Evolutionary conservation across 2,888 invertebrate species (phyloP), one percentile per base, ranked within the genome.

Genomic region (Ophraella communa): DNA sequence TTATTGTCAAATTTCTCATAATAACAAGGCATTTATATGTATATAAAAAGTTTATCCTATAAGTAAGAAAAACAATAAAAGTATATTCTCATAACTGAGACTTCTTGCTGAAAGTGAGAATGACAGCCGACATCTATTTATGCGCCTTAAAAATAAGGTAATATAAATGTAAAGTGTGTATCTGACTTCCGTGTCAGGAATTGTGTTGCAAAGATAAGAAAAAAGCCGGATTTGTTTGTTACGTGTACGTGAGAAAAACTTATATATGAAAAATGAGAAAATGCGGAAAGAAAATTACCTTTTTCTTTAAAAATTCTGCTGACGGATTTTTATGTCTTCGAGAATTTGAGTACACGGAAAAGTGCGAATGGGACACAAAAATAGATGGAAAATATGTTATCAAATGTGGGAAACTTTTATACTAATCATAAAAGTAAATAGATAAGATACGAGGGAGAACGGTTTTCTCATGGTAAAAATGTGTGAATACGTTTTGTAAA

Each of bases 121-220:
- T 59, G 59, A 59, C 51, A 59, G 23, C 18, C 35, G 30, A 45
- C 11, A 21, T 24, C 39, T 39, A 39, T 59, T 59, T 59, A 59
- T 59, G 59, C 51, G 51, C 51, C 51, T 39, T 24, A 51, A 51
- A 59, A 59, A 51, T 59, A 42, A 42, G 51, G 59, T 27, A 59
- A 59, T 59, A 59, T 51, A 59, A 59, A 59, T 59, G 59, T 59
- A 59, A 59, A 59, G 59, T 59, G 59, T 24, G 59, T 23, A 51
- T 59, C 51, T 51, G 51, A 59, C 42, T 35, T 39, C 21, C 18
- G 39, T 27, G 51, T 51, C 59, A 59, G 14, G 51, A 59, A 59
- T 59, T 39, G 42, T 51, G 49, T 42, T 18, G 23, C 23, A 21
- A 27, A 49, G 58, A 49, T 49, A 58, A n/a, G n/a, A n/a, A n/a